phyloP scores from a whole-genome alignment of 2,797 vertebrate genomes.

The Sphenodon punctatus region DNA sequence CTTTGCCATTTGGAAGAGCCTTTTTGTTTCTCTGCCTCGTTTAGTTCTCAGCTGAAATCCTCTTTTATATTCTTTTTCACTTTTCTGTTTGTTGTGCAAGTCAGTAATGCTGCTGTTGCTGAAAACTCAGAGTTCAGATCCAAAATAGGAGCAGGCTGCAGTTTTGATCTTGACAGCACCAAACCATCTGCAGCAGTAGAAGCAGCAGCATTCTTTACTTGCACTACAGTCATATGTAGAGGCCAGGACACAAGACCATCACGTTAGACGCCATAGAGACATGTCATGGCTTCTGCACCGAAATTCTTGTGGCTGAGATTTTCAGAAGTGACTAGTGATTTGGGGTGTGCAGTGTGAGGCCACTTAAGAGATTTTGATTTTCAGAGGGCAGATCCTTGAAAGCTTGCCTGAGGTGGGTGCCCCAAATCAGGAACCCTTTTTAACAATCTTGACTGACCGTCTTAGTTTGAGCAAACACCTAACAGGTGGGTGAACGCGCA shows the following conservation, averaged over 20 bases:
- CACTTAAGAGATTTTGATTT: constrained; percentile 13
- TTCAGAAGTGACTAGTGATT: not conserved
- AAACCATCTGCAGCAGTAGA: not conserved
- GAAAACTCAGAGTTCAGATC: constrained; percentile 17
- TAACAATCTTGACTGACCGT: too few relatives aligned
- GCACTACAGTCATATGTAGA: not conserved
- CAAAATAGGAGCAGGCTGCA: not conserved
- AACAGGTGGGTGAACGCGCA: too few relatives aligned
- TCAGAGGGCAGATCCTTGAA: not conserved
- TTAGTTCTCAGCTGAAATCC: not conserved
- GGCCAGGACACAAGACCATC: not conserved
- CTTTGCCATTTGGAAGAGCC: not conserved
- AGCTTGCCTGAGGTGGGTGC: too few relatives aligned
- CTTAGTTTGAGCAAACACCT: too few relatives aligned
- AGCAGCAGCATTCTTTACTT: not conserved
- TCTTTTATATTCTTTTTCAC: not conserved
- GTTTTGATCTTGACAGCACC: not conserved
- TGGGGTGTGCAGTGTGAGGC: not conserved
- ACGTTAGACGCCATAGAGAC: not conserved
- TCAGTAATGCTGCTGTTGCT: not conserved
- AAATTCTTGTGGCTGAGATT: not conserved
- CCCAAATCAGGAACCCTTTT: too few relatives aligned
- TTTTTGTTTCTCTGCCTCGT: not conserved
- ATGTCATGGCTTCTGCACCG: not conserved
- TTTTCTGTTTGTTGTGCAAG: not conserved